A percentile compares a stretch with the other conserved stretches of the same genome.
Evolutionary conservation across 2,113 vertebrate genomes (phyloP).

Genomic region (Thinocorus orbignyianus): DNA sequence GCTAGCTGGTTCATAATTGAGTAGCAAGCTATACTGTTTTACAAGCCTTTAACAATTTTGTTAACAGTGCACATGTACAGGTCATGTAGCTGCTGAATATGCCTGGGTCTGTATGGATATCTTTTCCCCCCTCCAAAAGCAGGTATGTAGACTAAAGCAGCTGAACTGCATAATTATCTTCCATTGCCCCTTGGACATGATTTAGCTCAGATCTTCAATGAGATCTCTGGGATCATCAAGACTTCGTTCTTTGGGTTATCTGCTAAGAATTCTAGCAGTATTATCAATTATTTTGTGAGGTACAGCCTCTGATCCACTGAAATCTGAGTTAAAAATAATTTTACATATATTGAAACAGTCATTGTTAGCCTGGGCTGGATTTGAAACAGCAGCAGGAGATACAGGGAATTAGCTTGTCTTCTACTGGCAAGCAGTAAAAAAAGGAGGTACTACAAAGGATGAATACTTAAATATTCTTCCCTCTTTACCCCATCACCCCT

Average conservation of each 20-base stretch:
- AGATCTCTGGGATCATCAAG: neutral
- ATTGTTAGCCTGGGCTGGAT: neutral
- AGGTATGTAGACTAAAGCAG: neutral
- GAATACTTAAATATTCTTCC: neutral
- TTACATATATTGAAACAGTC: neutral
- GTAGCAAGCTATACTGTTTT: neutral
- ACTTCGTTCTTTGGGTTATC: neutral
- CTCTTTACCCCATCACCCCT: neutral
- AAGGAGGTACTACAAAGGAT: neutral
- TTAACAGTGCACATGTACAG: neutral
- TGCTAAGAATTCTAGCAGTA: neutral
- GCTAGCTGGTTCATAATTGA: neutral
- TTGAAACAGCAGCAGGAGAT: neutral
- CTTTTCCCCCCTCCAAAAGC: neutral
- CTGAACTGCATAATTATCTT: neutral
- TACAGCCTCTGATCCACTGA: neutral
- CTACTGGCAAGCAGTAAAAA: neutral
- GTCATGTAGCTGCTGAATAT: neutral
- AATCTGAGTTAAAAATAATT: neutral
- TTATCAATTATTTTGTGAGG: neutral
- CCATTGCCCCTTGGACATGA: neutral
- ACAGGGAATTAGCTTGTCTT: neutral
- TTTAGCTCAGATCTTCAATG: neutral
- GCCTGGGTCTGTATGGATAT: neutral
- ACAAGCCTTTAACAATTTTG: neutral